Base-by-base conservation (phyloP, 1,140 invertebrate genomes). In the Pollicipes pollicipes region DNA sequence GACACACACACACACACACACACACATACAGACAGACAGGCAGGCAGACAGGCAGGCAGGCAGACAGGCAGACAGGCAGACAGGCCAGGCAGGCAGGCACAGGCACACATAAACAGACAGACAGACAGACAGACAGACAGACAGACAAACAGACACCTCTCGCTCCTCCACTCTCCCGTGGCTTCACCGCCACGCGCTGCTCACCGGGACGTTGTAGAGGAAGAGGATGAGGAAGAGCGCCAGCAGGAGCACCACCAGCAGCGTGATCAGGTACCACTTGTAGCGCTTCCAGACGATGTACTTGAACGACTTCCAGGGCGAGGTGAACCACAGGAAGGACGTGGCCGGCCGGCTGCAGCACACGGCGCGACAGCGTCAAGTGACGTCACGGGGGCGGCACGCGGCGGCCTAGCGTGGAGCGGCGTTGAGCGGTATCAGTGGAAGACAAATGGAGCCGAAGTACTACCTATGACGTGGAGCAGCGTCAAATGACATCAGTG, bases 291-390 rank as follows among this genome's bases (percentile, higher is more conserved):
- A 83, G 70, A 83, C 75, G 73, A 83, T 80, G 74, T 78, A 78
- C 66, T 77, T 78, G 68, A 83, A 78, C 10, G 82, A 81, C 74
- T 83, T 83, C 75, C 78, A 81, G 10, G 82, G 82, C 24, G 81
- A 83, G 8, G 80, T 78, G 67, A 83, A 79, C 82, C 82, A 83
- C 31, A 83, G 75, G 79, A 83, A 83, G 29, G 82, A 83, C 0
- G 82, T 83, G 66, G 79, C 81, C 30, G 82, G 82, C 45, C 82
- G 82, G 67, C 81, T 78, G 31, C 67, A 68, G 21, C 64, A 70
- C 3, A 17, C 6, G 31, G 45, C 17, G 17, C 6, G 6, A 35
- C 6, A 6, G 35, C 35, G 35, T 8, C 35, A 35, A 35, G 17
- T 35, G 35, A 35, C 35, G 35, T 35, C 35, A 35, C 17, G 6